These are phyloP conservation scores for Ammospiza caudacuta DNA, from an alignment of 2,113 vertebrate species.

Conservation along the genomic window DNA sequence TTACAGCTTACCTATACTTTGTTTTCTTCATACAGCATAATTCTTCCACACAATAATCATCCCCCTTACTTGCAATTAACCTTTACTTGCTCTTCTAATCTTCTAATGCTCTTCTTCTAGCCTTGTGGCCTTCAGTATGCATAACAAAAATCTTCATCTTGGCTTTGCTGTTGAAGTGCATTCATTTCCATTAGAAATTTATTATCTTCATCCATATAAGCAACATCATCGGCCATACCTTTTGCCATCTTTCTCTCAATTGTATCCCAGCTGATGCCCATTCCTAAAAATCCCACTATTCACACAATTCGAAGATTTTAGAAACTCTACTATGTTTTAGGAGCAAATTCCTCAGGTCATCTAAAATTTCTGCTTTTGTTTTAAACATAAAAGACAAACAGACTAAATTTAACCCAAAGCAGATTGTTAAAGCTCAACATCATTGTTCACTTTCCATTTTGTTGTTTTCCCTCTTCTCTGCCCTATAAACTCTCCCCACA, in stretches of 20 bases:
- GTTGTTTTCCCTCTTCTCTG: neutral
- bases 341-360: neutral
- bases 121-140: neutral
- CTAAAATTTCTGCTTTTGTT: neutral
- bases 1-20: neutral
- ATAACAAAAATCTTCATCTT: neutral
- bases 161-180: neutral
- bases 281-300: neutral
- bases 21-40: neutral
- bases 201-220: neutral
- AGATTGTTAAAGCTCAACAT: neutral
- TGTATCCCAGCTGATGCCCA: neutral
- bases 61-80: neutral
- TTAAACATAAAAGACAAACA: neutral
- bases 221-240: neutral
- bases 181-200: neutral
- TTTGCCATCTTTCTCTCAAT: neutral
- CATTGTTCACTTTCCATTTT: neutral
- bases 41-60: neutral
- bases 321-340: neutral
- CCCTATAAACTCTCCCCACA: neutral
- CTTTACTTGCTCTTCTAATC: neutral
- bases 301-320: neutral
- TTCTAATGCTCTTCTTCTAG: neutral
- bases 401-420: neutral